Base-by-base conservation (phyloP, 37 sponge, comb jelly and placozoan genomes). In the Ianthella basta region DNA sequence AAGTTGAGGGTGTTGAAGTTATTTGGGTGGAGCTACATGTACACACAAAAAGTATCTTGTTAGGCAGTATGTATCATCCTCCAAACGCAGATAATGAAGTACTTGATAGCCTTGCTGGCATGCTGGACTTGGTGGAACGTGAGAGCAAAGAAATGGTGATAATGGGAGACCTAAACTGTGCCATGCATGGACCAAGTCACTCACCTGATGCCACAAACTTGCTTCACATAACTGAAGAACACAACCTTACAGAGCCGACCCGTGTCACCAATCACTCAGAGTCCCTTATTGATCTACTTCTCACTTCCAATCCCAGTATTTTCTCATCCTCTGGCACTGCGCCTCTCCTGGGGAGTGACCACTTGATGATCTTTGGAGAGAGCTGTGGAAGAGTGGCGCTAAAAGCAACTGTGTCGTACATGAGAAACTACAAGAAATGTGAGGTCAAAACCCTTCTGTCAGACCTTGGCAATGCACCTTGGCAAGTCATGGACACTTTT, bases 401-500 rank as follows among this genome's bases (percentile, higher is more conserved):
- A 12, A 4, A 61, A 61, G 3, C 29, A 61, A 61, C 4, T 29
- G 64, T 61, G 64, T 61, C 64, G 14, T 61, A 61, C 10, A 12
- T 61, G 27, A 61, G 64, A 61, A 61, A 61, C 64, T 61, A 61
- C 10, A 61, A 61, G 64, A 61, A 61, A 61, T 61, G 64, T 2
- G 10, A 61, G 24, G 4, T 61, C 10, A 12, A 61, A 13, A 61
- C 12, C 64, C 29, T 27, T 61, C 64, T 61, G 64, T 61, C 64
- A 61, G 64, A 61, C 10, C 64, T 61, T 61, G 29, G 64, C 10
- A 61, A 61, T 61, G 64, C 64, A 61, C 64, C 64, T 61, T 61
- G 64, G 64, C 64, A n/a, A 61, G 64, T 61, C 10, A 61, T 61
- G 64, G 64, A 12, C 64, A 61, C 64, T 12, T 61, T 44, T 44